phyloP scores from a whole-genome alignment of 2,113 vertebrate species.

The Synchiropus splendidus region DNA sequence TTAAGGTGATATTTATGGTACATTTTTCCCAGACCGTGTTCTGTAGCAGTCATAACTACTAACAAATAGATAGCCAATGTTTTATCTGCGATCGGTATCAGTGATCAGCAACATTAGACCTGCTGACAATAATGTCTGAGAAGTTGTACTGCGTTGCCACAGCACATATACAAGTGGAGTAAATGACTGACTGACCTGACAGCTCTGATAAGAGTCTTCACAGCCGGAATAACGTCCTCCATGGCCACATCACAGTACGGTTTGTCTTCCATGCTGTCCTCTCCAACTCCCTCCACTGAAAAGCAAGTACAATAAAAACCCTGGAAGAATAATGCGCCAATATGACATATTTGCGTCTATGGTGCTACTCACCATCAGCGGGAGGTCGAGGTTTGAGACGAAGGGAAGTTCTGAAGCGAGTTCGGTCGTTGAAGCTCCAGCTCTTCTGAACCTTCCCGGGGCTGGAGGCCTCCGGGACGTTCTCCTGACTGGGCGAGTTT shows the following conservation, averaged over 20 bases:
- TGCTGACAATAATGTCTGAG: no score
- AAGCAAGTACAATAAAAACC: no score
- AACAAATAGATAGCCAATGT: no score
- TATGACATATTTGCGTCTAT: background rate
- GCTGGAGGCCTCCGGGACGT: constrained; percentile 73
- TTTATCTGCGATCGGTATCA: no score
- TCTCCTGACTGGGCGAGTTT: constrained; percentile 77
- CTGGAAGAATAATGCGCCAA: no score
- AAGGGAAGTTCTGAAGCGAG: constrained; percentile 86
- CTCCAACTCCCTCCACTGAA: constrained; percentile 70
- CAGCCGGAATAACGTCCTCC: constrained; percentile 85
- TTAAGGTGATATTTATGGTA: no score
- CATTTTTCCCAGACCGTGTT: no score
- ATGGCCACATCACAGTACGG: constrained; percentile 83
- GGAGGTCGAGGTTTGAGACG: constrained; percentile 78
- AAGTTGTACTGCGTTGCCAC: no score
- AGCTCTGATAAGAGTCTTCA: constrained; percentile 86
- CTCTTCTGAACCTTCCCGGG: constrained; percentile 95
- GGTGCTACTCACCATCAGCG: constrained; percentile 64
- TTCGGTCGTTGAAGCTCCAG: constrained; percentile 97
- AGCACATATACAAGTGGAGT: background rate
- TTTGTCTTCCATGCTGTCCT: constrained; percentile 85
- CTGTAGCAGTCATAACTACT: no score
- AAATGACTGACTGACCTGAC: constrained; percentile 73
- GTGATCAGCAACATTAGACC: no score